These are phyloP conservation scores for Oceanodroma leucorhoa DNA, from an alignment of 2,797 vertebrate genomes.

Conservation along the genomic window DNA sequence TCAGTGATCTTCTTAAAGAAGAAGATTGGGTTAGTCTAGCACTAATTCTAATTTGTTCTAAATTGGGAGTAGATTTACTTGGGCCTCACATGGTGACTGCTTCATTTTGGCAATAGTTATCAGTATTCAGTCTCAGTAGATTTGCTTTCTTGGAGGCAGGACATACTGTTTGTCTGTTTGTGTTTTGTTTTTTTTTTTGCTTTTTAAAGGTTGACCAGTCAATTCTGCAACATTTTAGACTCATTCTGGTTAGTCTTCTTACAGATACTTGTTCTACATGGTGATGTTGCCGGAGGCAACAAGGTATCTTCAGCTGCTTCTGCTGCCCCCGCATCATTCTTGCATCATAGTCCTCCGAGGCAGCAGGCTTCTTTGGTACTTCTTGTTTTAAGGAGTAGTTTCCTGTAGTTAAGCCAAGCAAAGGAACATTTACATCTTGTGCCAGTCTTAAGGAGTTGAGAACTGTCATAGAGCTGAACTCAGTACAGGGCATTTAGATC, in stretches of 20 bases:
- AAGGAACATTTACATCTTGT: background rate
- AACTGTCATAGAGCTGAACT: background rate
- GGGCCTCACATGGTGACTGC: background rate
- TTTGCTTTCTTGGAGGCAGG: background rate
- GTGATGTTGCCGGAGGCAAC: background rate
- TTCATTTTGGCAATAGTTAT: background rate
- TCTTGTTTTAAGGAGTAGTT: background rate
- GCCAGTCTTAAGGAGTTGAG: background rate
- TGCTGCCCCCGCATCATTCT: background rate
- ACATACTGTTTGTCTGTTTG: background rate
- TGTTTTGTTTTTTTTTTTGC: fast-evolving
- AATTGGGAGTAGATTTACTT: conserved; percentile 31
- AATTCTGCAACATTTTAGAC: background rate
- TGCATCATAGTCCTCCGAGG: background rate
- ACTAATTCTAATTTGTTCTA: conserved; percentile 56
- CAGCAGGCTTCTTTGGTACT: background rate
- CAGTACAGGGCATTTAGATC: background rate
- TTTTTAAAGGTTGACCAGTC: background rate
- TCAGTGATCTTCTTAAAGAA: conserved; percentile 61
- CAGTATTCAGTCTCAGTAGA: background rate
- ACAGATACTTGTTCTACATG: background rate
- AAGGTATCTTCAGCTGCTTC: background rate
- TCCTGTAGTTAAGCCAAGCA: background rate
- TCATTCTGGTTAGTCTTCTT: background rate
- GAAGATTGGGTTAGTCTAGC: conserved; percentile 48